Base-by-base conservation (phyloP, 2,888 invertebrate genomes). In the Torymus aiolomorphi region DNA sequence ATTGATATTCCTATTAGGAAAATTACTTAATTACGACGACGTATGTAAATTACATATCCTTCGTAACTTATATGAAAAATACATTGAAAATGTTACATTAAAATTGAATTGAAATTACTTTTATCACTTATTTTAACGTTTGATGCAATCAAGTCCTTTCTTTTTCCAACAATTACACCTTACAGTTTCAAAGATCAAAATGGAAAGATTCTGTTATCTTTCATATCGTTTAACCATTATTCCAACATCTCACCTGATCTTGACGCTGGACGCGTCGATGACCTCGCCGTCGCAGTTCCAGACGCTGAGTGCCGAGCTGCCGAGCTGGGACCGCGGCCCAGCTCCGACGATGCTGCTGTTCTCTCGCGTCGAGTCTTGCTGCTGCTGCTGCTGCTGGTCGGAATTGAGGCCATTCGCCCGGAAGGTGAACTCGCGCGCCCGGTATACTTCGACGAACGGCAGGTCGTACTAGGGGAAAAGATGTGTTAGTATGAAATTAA, bases 281-380 rank as follows among this genome's bases (percentile, higher is more conserved):
- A 95, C 92, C 90, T 96, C 96, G 16, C 96, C 96, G 90, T 96
- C 96, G 91, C 96, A 96, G 88, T 96, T 96, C 96, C 96, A 96
- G 57, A 94, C 93, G 85, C 95, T 95, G 59, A 89, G 84, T 54
- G 86, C 85, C 51, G 90, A 87, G 66, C 84, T 84, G 73, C 79
- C 56, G 3, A 78, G 63, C 14, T 71, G 56, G 2, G 73, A 73
- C 2, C 59, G 14, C 4, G 62, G 65, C 14, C 56, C 63, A 10
- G 42, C 13, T 18, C 16, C 52, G 11, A n/a, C 65, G 8, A 42
- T 8, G 42, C 42, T 42, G 8, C 8, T 42, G 42, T 42, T 42
- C 42, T 42, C 42, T 42, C 42, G 42, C 42, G 42, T 42, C 8
- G 42, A 42, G 12, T 18, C 16, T 84, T 49, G 24, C 10, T 10